These are phyloP conservation scores for Acrossocheilus fasciatus DNA, from an alignment of 2,797 vertebrate species.

Conservation along the genomic window DNA sequence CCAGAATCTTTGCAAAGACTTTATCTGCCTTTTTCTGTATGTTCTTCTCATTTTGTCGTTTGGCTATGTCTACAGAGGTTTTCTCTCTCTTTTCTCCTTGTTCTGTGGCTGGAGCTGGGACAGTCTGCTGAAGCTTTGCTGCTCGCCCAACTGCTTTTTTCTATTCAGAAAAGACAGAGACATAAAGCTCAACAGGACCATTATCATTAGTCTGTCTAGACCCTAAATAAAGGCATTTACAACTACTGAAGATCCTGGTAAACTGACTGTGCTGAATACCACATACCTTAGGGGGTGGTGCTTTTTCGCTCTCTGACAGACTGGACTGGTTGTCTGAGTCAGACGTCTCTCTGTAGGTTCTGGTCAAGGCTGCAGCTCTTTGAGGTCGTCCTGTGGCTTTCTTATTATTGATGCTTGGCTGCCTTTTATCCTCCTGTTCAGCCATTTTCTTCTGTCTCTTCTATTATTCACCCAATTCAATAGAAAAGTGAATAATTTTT, in stretches of 20 bases:
- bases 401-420: slow-evolving; percentile 11
- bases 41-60: slow-evolving; percentile 25
- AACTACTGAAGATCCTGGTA: not conserved
- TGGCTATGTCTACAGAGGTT: not conserved
- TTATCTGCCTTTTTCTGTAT: slow-evolving; percentile 35
- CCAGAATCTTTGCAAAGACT: not conserved
- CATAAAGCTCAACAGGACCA: not conserved
- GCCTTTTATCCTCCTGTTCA: slow-evolving; percentile 50
- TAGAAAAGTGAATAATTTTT: not conserved
- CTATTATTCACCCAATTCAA: slow-evolving; percentile 41
- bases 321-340: slow-evolving; percentile 79
- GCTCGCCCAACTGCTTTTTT: slow-evolving; percentile 36
- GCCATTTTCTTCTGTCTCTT: slow-evolving; percentile 55
- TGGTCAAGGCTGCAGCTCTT: slow-evolving; percentile 73
- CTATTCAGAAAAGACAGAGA: slow-evolving; percentile 39
- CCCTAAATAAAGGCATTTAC: not conserved
- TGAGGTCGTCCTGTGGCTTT: slow-evolving; percentile 68
- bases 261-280: not conserved
- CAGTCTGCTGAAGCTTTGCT: not conserved
- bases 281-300: slow-evolving; percentile 63
- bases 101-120: slow-evolving; percentile 11
- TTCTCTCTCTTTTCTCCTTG: slow-evolving; percentile 38
- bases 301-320: slow-evolving; percentile 68
- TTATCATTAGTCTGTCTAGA: not conserved
- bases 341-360: slow-evolving; percentile 80